Percentiles rank a stretch among this genome's conserved stretches.
These are phyloP conservation scores for Zhuqinia jingwanae DNA, from an alignment of 2,888 invertebrate genomes.

Conservation along the genomic window DNA sequence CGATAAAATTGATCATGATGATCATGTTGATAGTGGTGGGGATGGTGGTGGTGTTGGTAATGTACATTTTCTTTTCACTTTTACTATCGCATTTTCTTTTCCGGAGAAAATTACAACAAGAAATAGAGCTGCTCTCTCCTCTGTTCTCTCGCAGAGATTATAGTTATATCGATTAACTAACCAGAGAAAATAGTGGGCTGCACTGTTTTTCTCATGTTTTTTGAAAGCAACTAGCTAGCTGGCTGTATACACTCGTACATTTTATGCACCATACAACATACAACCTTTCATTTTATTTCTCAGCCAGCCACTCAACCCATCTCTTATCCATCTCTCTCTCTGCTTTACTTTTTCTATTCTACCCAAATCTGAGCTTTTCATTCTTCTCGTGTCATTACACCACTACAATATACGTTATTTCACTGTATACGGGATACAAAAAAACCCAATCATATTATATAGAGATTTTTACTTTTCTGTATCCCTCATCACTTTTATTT, in stretches of 20 bases:
- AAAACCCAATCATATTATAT: not conserved
- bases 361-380: not conserved
- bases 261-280: not conserved
- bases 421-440: too few relatives aligned
- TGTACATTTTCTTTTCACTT: slow-evolving; percentile 56
- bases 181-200: not conserved
- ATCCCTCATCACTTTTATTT: slow-evolving; percentile 9
- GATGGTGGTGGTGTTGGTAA: slow-evolving; percentile 16
- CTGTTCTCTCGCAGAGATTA: too few relatives aligned
- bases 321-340: slow-evolving; percentile 12
- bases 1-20: slow-evolving; percentile 19
- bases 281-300: not conserved
- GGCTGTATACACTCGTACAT: not conserved
- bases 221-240: too few relatives aligned
- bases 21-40: not conserved
- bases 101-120: slow-evolving; percentile 11
- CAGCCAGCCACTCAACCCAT: slow-evolving; percentile 11
- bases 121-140: slow-evolving; percentile 31
- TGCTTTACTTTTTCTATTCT: not conserved
- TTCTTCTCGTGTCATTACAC: slow-evolving; percentile 32
- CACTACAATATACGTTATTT: not conserved
- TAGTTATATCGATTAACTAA: slow-evolving; percentile 37
- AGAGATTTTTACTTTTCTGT: not conserved
- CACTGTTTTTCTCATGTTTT: slow-evolving; percentile 2
- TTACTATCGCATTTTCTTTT: slow-evolving; percentile 35